Evolutionary conservation across 2,888 invertebrate genomes (phyloP).

Genomic region (Itoplectis maculator): DNA sequence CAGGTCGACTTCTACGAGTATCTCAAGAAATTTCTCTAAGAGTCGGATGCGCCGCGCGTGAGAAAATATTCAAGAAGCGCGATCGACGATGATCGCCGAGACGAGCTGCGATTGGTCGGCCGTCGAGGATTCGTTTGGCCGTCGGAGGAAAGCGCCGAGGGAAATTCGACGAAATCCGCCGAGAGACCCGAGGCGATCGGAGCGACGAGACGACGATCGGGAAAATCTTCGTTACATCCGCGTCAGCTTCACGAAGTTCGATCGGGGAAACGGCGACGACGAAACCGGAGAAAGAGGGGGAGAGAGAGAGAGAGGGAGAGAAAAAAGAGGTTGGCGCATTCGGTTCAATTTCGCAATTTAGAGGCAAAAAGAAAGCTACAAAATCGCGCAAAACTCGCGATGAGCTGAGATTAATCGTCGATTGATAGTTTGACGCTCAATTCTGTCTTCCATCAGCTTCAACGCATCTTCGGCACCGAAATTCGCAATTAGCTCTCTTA

Average conservation of each 20-base stretch:
- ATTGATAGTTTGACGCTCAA: constrained; percentile 57
- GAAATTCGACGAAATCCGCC: too few species aligned
- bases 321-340: constrained; percentile 2
- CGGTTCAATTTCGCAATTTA: background rate
- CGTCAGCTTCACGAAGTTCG: constrained; percentile 54
- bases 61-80: constrained; percentile 6
- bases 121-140: constrained; percentile 3
- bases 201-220: constrained; percentile 8
- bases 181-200: background rate
- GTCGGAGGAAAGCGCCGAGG: background rate
- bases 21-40: constrained; percentile 66
- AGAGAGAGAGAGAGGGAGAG: constrained; percentile 27
- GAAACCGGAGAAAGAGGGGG: constrained; percentile 20
- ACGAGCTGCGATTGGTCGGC: too few species aligned
- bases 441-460: constrained; percentile 61
- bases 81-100: too few species aligned
- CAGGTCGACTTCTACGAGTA: constrained; percentile 63
- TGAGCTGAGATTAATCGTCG: constrained; percentile 44
- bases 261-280: constrained; percentile 28
- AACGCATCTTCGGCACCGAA: constrained; percentile 46
- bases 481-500: constrained; percentile 29
- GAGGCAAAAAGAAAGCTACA: constrained; percentile 12
- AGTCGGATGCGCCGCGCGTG: constrained; percentile 26
- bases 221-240: background rate
- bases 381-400: background rate